phyloP scores from a whole-genome alignment of 2,888 invertebrate genomes.

The Brachyptera risi region DNA sequence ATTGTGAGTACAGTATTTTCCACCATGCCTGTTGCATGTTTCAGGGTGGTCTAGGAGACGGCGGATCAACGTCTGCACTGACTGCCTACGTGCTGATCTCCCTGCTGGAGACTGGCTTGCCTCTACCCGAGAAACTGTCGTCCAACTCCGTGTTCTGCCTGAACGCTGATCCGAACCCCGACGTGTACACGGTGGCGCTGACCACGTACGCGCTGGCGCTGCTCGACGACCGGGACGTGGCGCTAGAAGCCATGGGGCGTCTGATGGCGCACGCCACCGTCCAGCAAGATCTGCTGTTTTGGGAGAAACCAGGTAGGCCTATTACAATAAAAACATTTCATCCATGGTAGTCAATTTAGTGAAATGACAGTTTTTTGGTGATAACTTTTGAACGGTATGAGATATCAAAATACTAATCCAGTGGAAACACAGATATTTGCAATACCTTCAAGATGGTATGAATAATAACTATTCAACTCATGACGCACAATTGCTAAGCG shows the following conservation, averaged over 20 bases:
- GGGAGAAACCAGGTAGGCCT: conserved; percentile 45
- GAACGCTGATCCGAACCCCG: conserved; percentile 43
- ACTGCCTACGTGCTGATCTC: conserved; percentile 67
- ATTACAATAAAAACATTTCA: too few relatives aligned
- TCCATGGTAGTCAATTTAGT: too few relatives aligned
- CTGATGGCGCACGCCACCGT: conserved; percentile 46
- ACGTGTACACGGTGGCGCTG: conserved; percentile 50
- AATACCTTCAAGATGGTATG: too few relatives aligned
- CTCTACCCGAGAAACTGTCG: conserved; percentile 49
- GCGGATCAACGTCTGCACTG: conserved; percentile 54
- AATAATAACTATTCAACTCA: too few relatives aligned
- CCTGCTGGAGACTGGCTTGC: conserved; percentile 55
- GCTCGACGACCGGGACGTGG: conserved; percentile 46
- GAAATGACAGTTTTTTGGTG: too few relatives aligned
- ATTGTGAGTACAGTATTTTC: too few relatives aligned
- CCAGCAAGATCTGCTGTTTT: conserved; percentile 50
- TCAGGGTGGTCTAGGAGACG: conserved; percentile 37
- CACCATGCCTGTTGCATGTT: background rate
- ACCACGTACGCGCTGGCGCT: conserved; percentile 52
- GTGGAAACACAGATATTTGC: too few relatives aligned
- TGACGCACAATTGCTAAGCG: too few relatives aligned
- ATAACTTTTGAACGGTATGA: too few relatives aligned
- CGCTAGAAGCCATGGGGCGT: conserved; percentile 44
- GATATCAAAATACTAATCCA: too few relatives aligned
- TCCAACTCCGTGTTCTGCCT: conserved; percentile 59